Evolutionary conservation across 2,888 invertebrate species (phyloP), one percentile per base, ranked within the genome.

Genomic region (Luffia ferchaultella): DNA sequence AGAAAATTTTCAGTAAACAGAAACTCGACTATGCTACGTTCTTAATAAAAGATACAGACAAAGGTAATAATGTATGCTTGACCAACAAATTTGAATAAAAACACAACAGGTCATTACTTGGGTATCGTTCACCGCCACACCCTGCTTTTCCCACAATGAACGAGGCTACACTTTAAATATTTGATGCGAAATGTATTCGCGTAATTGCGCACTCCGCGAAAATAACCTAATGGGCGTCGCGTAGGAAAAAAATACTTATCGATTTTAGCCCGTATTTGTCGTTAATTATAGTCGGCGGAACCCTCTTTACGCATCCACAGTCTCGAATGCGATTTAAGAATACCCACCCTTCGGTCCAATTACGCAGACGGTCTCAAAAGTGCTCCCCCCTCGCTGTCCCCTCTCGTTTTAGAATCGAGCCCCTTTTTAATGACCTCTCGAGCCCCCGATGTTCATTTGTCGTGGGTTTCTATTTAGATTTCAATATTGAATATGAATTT

Each of bases 341-440:
- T 53, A 50, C 77, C 77, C 82, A 77, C 80, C 80, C 80, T 49
- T 43, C 49, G 77, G 76, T 80, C 82, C 82, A 83, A 80, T 83
- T 82, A 82, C 75, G 49, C 49, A 59, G 76, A 70, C 42, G 74
- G 79, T 74, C 79, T 80, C 77, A 70, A 80, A 75, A 74, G 69
- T 70, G 68, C 74, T 69, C 73, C 73, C 69, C 68, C 57, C 55
- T 55, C 46, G 50, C 60, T 66, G 64, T 65, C 71, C 74, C 50
- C 49, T 70, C 71, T 70, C 75, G 71, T 78, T 83, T 80, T 82
- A 78, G 78, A 77, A 80, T 77, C 76, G 77, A 75, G 76, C 50
- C 69, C 74, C 75, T 68, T 78, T 82, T 80, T 83, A 83, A 83
- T 82, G 82, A 83, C 82, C 82, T 82, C 83, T 83, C 74, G 65